Base-by-base conservation (phyloP, 2,797 vertebrate species). In the Scarus forsteni region DNA sequence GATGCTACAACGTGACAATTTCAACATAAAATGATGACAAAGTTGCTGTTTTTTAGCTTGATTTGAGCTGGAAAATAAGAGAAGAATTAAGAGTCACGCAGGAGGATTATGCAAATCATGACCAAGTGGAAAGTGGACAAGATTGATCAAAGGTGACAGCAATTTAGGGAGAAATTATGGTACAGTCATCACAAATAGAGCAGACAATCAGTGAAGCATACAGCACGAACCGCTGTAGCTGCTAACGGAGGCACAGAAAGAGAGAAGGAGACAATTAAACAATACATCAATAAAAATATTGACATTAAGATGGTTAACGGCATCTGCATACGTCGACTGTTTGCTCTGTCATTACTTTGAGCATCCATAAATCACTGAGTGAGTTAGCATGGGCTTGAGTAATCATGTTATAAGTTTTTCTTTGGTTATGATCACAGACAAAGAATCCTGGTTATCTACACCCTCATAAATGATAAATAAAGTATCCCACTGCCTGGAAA, bases 91-190 rank as follows among this genome's bases (percentile, higher is more conserved):
- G 59, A 46, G 73, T 18, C 34, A 38, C 59, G 72, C 27, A 7
- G 60, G 72, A 68, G 77, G 78, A 81, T 85, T 84, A 89, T 79
- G 77, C 68, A 87, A 86, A 90, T 79, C 0, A 34, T 19, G 70
- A 79, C 67, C 36, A 71, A 75, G 63, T 48, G 66, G 70, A 84
- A 82, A 75, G 75, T 56, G 39, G 38, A 51, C 7, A 36, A 85
- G 81, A 91, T 80, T 71, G 75, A 92, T 90, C 67, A 85, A 75
- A 85, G 83, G 84, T 88, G 91, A 86, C 81, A 71, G 81, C 72
- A 76, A 84, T 87, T 80, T 75, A 74, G 75, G 60, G 60, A 77
- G 81, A 71, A 86, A 86, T 83, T 15, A 88, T 72, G 65, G 80
- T 73, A 71, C 80, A 77, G 87, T 82, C 77, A 58, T 83, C 55